phyloP scores from a whole-genome alignment of 2,888 invertebrate species.

The Serrognathus titanus region DNA sequence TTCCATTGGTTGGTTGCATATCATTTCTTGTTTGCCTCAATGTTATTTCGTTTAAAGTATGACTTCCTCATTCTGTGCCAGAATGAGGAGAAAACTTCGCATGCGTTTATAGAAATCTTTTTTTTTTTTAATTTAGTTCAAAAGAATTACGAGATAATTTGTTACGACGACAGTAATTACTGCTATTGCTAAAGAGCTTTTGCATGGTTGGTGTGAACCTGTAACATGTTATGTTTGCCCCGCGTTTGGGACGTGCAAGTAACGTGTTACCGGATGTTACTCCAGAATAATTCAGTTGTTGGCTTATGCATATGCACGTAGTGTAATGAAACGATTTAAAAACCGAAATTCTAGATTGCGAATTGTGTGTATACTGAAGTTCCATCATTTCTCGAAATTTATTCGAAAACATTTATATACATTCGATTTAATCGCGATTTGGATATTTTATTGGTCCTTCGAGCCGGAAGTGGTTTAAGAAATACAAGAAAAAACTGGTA shows the following conservation, averaged over 20 bases:
- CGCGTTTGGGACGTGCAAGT: neutral
- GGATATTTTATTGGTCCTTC: too few species aligned
- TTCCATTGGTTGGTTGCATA: conserved; percentile 8
- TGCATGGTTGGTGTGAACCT: conserved; percentile 30
- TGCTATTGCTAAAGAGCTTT: conserved; percentile 37
- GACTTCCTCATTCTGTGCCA: neutral
- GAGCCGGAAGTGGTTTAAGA: too few species aligned
- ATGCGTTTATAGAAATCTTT: conserved; percentile 26
- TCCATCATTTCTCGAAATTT: too few species aligned
- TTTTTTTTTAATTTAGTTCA: conserved; percentile 29
- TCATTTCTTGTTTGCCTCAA: conserved; percentile 11
- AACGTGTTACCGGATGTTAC: neutral
- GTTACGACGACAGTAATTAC: conserved; percentile 25
- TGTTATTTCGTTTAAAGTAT: conserved; percentile 1
- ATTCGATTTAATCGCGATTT: too few species aligned
- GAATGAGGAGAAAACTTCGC: conserved; percentile 2
- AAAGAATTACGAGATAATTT: conserved; percentile 23
- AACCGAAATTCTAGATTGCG: too few species aligned
- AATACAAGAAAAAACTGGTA: too few species aligned
- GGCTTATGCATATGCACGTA: neutral
- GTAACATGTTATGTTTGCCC: conserved; percentile 4
- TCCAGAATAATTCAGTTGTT: neutral
- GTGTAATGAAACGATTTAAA: too few species aligned
- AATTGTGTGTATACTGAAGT: too few species aligned
- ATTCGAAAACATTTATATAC: too few species aligned